Base-by-base conservation (phyloP, 2,888 invertebrate genomes). In the Cosmia trapezina region DNA sequence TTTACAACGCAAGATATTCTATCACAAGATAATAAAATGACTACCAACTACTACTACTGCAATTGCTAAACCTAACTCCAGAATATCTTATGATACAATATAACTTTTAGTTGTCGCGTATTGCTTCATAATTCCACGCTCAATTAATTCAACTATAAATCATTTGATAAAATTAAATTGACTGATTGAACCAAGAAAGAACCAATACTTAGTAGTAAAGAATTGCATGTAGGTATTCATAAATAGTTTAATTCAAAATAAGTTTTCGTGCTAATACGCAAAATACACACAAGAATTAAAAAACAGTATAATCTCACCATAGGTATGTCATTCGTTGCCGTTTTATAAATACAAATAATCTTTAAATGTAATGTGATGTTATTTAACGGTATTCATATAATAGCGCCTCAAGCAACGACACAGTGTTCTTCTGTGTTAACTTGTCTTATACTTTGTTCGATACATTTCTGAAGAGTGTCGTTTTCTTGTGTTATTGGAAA, bases 291-390 rank as follows among this genome's bases (percentile, higher is more conserved):
- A 79, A 54, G 57, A 11, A 80, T 54, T 73, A 76, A 78, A 73
- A 83, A 85, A 84, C 85, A 76, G 85, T 83, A 88, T 87, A 90
- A 89, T 88, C 81, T 72, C 75, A 83, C 81, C 78, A 87, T 90
- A n/a, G n/a, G n/a, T n/a, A 89, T 84, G 86, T 89, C 87, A 88
- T 86, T 80, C 78, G 76, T 76, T 84, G 87, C 89, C 84, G 85
- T 83, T 86, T 89, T 88, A 88, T 87, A 89, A 87, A 89, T 86
- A 91, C 88, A 89, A 90, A 90, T 90, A 88, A 85, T 88, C 86
- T 89, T 89, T 91, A 88, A 89, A 90, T 88, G 81, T 90, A 91
- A 90, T 90, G 88, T 86, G 86, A 87, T 83, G 81, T 90, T 89
- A 87, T 88, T 89, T 89, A 90, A 90, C 90, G 87, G 90, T 88